Evolutionary conservation across 2,797 vertebrate genomes (phyloP).

Genomic region (Urosaurus nigricauda): DNA sequence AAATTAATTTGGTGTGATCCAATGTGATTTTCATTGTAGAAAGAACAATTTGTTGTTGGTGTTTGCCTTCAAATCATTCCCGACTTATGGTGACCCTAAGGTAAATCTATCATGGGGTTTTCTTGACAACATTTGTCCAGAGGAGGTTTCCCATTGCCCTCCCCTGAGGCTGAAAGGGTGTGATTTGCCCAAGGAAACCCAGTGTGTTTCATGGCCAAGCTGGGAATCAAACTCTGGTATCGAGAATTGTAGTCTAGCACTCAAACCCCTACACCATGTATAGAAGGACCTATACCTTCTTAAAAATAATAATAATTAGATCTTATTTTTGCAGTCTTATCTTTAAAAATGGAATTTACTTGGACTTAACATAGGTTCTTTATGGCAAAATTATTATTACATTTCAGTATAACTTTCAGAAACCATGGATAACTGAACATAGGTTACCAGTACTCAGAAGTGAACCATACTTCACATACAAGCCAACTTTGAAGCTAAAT

Average conservation of each 20-base stretch:
- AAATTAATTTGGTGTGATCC: neutral
- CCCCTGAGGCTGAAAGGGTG: too few species aligned
- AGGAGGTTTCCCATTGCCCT: too few species aligned
- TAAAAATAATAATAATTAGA: neutral
- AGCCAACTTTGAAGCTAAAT: neutral
- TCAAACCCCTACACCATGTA: too few species aligned
- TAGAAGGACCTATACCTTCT: neutral
- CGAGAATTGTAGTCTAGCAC: too few species aligned
- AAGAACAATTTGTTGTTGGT: neutral
- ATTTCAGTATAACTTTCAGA: neutral
- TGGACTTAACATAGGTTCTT: neutral
- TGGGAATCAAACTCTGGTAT: too few species aligned
- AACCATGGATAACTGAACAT: neutral
- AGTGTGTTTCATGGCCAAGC: too few species aligned
- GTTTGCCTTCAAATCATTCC: too few species aligned
- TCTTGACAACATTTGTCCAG: too few species aligned
- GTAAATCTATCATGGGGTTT: too few species aligned
- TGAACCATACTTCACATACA: neutral
- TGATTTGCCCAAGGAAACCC: too few species aligned
- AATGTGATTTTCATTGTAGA: neutral
- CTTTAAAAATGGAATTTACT: neutral
- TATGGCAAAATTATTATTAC: neutral
- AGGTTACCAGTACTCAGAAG: neutral
- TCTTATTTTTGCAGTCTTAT: neutral
- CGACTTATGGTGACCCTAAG: too few species aligned